Base-by-base conservation (phyloP, 2,113 vertebrate genomes). In the Otus sunia region DNA sequence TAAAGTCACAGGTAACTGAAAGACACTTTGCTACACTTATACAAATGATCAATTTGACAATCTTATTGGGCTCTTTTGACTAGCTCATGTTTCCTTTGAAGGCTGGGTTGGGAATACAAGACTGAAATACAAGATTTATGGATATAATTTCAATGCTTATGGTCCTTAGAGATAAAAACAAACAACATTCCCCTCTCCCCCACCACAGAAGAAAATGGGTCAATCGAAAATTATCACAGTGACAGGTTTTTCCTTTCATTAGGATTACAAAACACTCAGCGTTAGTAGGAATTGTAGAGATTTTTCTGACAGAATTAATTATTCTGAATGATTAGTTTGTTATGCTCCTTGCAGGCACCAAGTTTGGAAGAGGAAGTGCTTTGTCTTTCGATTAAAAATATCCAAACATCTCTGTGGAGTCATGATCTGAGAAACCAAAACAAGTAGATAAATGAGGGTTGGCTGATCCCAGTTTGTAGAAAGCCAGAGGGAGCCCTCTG, bases 251-350 rank as follows among this genome's bases (percentile, higher is more conserved):
- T 96, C 91, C 91, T 96, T 96, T 95, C 94, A 97, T 94, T 97
- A 96, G 45, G 77, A 88, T 86, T 96, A 96, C 83, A 92, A 97
- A 96, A 94, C 92, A 87, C 58, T 66, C 88, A 75, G 63, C 34
- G 0, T 94, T 96, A 73, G 91, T 91, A 94, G 90, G 94, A 95
- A 97, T 66, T 96, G 94, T 88, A 91, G 85, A 95, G 96, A 96
- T 97, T 96, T 97, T 97, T 94, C 96, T 97, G 97, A 97, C 97
- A 97, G 90, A 88, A 95, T 95, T 91, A 97, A 97, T 97, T 97
- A 97, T 96, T 96, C 83, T 97, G 96, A 97, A 88, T 88, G 95
- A 96, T 96, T 96, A 96, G 94, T 97, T 96, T 96, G 95, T 96
- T 95, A 94, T 94, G 96, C 43, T 94, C 88, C 94, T 96, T 93